phyloP scores from a whole-genome alignment of 2,888 invertebrate species.

The Pterobdella sp. region DNA sequence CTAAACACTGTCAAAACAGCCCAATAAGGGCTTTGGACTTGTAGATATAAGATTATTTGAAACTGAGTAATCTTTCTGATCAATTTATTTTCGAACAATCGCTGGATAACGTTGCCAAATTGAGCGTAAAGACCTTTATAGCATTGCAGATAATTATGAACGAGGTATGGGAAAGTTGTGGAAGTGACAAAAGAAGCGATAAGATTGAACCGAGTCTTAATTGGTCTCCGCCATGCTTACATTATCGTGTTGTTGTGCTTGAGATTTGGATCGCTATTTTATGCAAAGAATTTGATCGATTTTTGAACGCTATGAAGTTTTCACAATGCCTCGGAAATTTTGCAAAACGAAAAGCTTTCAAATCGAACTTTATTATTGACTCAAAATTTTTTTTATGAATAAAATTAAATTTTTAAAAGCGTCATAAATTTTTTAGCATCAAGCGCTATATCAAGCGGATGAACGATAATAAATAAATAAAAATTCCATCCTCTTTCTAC shows the following conservation, averaged over 20 bases:
- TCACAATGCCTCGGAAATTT: no score
- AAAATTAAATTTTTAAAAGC: no score
- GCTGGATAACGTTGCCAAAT: background rate
- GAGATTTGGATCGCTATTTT: background rate
- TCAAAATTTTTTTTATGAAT: no score
- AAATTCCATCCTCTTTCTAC: no score
- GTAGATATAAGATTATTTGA: background rate
- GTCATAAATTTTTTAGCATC: no score
- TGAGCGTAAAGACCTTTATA: background rate
- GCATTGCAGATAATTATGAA: background rate
- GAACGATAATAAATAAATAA: no score
- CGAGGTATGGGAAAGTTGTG: background rate
- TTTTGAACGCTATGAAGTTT: no score
- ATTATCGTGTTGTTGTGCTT: background rate
- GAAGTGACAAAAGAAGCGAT: conserved; percentile 7
- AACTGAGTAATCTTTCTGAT: background rate
- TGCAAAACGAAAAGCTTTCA: no score
- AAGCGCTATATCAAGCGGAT: no score
- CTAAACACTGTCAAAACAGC: no score
- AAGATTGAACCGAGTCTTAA: background rate
- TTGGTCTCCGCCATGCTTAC: background rate
- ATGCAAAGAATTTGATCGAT: no score
- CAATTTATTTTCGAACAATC: background rate
- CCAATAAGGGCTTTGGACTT: background rate
- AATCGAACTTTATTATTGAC: no score